A percentile compares a stretch with the other conserved stretches of the same genome.
phyloP scores from a whole-genome alignment of 2,113 vertebrate species.

The Tachysurus vachellii region DNA sequence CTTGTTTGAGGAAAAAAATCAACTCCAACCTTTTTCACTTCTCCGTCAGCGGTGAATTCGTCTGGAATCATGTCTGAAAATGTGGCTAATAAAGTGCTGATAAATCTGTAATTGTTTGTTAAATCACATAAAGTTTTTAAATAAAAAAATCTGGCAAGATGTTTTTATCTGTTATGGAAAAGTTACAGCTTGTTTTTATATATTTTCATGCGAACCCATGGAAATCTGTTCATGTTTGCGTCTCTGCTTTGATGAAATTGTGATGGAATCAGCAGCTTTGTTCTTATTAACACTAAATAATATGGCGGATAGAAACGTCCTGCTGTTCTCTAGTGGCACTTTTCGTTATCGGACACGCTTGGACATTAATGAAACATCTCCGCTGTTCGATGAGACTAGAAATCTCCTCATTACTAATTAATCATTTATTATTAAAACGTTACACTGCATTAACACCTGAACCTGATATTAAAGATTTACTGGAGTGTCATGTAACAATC shows the following conservation, averaged over 20 bases:
- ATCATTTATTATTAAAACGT: not conserved
- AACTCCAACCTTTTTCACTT: slow-evolving; percentile 55
- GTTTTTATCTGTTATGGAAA: not conserved
- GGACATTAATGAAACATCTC: slow-evolving; percentile 6
- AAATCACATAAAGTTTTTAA: not conserved
- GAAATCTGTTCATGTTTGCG: not conserved
- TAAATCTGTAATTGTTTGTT: not conserved
- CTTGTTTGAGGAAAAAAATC: slow-evolving; percentile 64
- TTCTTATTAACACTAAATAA: slow-evolving; percentile 5
- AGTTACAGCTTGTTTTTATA: not conserved
- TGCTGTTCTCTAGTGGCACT: slow-evolving; percentile 49
- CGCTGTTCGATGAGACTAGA: not conserved
- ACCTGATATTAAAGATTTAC: slow-evolving; percentile 2
- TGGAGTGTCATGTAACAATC: not conserved
- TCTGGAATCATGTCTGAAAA: slow-evolving; percentile 37
- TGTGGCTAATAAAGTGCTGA: slow-evolving; percentile 24
- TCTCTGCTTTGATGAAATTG: not conserved
- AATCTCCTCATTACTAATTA: slow-evolving; percentile 10
- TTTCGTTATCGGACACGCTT: not conserved
- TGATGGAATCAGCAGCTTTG: not conserved
- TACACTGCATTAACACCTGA: not conserved
- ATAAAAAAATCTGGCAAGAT: not conserved
- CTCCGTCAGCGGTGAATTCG: slow-evolving; percentile 3
- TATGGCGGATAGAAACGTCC: not conserved
- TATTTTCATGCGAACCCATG: not conserved